Evolutionary conservation across 2,888 invertebrate species (phyloP), one percentile per base, ranked within the genome.

Genomic region (Eupithecia subumbrata): DNA sequence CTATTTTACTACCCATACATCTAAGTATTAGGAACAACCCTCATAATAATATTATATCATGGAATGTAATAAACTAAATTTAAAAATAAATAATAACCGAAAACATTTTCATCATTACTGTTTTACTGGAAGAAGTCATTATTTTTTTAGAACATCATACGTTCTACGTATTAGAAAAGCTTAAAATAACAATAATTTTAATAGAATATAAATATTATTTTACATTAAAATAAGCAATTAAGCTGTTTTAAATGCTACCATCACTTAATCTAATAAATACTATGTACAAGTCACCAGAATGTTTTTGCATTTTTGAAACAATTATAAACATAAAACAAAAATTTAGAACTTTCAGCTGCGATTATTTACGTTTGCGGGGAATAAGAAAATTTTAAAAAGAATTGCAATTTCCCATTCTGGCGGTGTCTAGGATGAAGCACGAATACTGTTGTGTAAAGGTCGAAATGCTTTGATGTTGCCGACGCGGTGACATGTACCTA

Each of bases 201-300:
- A 93, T 92, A 93, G 90, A 86, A 91, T 88, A 94, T 94, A 95
- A 95, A 94, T 94, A 94, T 93, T 94, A 93, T 90, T 92, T 94
- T 94, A 95, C 95, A 94, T 91, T 93, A 92, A 87, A 90, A 90
- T 92, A 93, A 92, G 94, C 93, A 90, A 87, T 90, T 91, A 93
- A 91, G 92, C 91, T 86, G 85, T 92, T 88, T 77, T 90, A 92
- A 92, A 92, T 91, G 90, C 94, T 94, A 94, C 86, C 88, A 86
- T 92, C 88, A 90, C 92, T 93, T 91, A 93, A 84, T 85, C 93
- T 94, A 94, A 93, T 93, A 94, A 94, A 94, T 94, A 94, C 91
- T 95, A 95, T 95, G 89, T 94, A 95, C 95, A 95, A 90, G 91
- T 92, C 93, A 93, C 95, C 94, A 94, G 93, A 95, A 94, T 90